These are phyloP conservation scores for Aspiorhynchus laticeps DNA, from an alignment of 2,113 vertebrate genomes.

Conservation along the genomic window DNA sequence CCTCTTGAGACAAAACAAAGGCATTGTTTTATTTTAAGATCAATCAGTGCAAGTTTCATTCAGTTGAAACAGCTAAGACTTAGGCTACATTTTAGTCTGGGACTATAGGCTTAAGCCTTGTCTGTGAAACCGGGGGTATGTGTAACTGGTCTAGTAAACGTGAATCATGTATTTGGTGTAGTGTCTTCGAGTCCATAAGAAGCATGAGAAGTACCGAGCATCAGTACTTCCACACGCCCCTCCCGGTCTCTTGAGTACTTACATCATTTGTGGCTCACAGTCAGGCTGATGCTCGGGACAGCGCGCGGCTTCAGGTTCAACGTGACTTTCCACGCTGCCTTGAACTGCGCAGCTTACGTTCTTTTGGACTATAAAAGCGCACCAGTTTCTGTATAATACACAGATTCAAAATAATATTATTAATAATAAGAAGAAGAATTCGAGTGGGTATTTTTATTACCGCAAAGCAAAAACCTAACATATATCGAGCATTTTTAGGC, in stretches of 20 bases:
- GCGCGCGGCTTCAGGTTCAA: conserved; percentile 83
- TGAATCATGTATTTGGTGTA: conserved; percentile 7
- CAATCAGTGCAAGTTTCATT: no score
- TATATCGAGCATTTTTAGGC: neutral
- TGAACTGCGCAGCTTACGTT: conserved; percentile 94
- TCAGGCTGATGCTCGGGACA: conserved; percentile 85
- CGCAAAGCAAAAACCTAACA: neutral
- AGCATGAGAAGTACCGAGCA: neutral
- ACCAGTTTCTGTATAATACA: conserved; percentile 87
- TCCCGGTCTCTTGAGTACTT: conserved; percentile 64
- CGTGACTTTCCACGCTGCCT: conserved; percentile 86
- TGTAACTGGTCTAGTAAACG: neutral
- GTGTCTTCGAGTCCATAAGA: neutral
- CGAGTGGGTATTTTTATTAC: neutral
- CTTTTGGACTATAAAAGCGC: conserved; percentile 91
- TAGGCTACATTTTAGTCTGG: no score
- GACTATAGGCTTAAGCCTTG: no score
- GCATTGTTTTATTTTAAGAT: no score
- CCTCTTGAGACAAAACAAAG: no score
- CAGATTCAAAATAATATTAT: neutral
- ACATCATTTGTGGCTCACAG: conserved; percentile 80
- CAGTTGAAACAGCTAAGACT: no score
- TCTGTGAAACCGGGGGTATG: neutral
- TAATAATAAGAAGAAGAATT: neutral
- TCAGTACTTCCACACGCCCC: conserved; percentile 45